phyloP scores from a whole-genome alignment of 2,113 vertebrate species.

The Lasiurus cinereus region DNA sequence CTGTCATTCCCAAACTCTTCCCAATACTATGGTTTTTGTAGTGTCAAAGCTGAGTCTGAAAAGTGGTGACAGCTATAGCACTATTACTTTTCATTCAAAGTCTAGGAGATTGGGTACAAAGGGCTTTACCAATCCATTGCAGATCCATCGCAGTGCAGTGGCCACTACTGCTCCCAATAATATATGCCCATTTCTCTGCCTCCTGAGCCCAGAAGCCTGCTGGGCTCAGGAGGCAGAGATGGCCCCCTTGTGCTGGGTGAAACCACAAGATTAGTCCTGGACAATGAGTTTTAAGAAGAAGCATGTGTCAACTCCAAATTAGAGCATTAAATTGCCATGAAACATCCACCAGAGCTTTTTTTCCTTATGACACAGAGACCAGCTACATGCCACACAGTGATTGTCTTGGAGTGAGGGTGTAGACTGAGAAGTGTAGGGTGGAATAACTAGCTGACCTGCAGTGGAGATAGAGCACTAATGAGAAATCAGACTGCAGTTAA shows the following conservation, averaged over 20 bases:
- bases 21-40: neutral
- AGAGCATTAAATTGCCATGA: neutral
- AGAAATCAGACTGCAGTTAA: neutral
- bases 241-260: neutral
- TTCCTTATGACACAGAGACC: neutral
- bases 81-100: neutral
- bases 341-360: neutral
- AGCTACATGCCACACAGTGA: neutral
- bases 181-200: neutral
- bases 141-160: no score
- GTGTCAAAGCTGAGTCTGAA: neutral
- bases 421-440: neutral
- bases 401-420: neutral
- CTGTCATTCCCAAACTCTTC: neutral
- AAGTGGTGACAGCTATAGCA: neutral
- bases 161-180: neutral
- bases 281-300: neutral
- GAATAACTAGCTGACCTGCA: neutral
- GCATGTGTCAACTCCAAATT: neutral
- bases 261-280: neutral
- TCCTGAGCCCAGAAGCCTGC: neutral
- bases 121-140: neutral
- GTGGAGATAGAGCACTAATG: accelerated
- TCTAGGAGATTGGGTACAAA: neutral
- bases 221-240: neutral